Evolutionary conservation across 2,797 vertebrate species (phyloP).

Genomic region (Notamacropus eugenii): DNA sequence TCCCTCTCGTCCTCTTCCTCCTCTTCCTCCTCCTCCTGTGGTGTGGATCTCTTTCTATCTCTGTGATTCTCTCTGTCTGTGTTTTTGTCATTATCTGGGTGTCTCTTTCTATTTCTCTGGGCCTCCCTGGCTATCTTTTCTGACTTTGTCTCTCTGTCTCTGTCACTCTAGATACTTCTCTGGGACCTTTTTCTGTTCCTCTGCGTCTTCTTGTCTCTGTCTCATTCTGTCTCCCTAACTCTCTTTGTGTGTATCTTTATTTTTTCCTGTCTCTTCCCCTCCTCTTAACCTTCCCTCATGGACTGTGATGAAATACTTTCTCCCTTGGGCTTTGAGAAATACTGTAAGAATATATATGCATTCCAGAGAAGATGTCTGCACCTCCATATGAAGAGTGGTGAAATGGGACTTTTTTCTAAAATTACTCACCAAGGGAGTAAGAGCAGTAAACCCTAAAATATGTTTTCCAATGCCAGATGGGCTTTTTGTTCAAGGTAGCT

Average conservation of each 20-base stretch:
- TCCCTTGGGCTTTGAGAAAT: neutral
- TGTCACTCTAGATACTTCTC: neutral
- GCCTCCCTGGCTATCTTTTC: neutral
- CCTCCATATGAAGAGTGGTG: neutral
- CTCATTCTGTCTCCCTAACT: neutral
- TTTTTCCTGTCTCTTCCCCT: neutral
- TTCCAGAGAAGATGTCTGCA: neutral
- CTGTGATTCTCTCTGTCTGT: neutral
- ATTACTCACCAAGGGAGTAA: neutral
- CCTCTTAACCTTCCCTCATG: neutral
- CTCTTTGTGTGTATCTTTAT: neutral
- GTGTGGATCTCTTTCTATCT: neutral
- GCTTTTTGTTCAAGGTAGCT: neutral
- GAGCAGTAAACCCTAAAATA: neutral
- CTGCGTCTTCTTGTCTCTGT: neutral
- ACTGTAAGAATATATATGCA: neutral
- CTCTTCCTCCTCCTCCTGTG: no score
- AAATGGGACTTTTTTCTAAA: neutral
- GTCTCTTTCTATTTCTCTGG: neutral
- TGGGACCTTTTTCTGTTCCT: neutral
- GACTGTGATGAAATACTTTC: neutral
- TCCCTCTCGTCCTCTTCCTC: no score
- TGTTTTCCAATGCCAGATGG: neutral
- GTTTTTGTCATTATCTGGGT: neutral
- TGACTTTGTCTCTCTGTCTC: neutral